These are phyloP conservation scores for Pterobdella sp. DNA, from an alignment of 2,888 invertebrate species.

Conservation along the genomic window DNA sequence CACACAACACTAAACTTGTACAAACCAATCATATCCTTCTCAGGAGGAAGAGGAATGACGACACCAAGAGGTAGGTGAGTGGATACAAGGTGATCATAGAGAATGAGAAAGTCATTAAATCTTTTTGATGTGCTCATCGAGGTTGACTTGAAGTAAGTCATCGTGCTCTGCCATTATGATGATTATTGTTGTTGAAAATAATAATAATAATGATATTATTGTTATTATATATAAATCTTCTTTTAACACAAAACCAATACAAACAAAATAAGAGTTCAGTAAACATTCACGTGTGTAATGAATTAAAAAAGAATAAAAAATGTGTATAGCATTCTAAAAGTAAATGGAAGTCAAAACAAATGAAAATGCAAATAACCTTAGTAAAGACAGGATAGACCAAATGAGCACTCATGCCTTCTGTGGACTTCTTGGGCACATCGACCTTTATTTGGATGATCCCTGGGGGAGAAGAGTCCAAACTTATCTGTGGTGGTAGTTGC, in stretches of 20 bases:
- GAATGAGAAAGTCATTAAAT: constrained; percentile 94
- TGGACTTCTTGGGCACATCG: constrained; percentile 86
- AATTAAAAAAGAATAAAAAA: not conserved
- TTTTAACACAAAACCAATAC: too few species aligned
- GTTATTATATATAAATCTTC: too few species aligned
- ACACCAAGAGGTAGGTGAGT: constrained; percentile 82
- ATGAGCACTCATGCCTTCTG: constrained; percentile 95
- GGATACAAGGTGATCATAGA: constrained; percentile 85
- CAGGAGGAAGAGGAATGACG: constrained; percentile 94
- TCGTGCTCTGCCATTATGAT: constrained; percentile 41
- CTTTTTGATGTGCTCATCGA: constrained; percentile 56
- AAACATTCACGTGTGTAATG: too few species aligned
- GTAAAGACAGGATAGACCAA: constrained; percentile 61
- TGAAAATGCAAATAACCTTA: constrained; percentile 18
- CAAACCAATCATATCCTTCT: constrained; percentile 87
- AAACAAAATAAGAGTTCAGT: too few species aligned
- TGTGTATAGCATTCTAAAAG: not conserved
- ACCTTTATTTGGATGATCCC: constrained; percentile 68
- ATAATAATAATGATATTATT: too few species aligned
- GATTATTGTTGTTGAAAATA: too few species aligned
- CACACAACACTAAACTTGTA: constrained; percentile 21
- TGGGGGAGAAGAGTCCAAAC: constrained; percentile 4
- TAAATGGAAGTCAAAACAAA: not conserved
- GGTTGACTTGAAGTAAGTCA: constrained; percentile 44
- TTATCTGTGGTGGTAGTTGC: not conserved